Conservation (phyloP, 2,797 vertebrate genomes). For the Anabacerthia variegaticeps region DNA sequence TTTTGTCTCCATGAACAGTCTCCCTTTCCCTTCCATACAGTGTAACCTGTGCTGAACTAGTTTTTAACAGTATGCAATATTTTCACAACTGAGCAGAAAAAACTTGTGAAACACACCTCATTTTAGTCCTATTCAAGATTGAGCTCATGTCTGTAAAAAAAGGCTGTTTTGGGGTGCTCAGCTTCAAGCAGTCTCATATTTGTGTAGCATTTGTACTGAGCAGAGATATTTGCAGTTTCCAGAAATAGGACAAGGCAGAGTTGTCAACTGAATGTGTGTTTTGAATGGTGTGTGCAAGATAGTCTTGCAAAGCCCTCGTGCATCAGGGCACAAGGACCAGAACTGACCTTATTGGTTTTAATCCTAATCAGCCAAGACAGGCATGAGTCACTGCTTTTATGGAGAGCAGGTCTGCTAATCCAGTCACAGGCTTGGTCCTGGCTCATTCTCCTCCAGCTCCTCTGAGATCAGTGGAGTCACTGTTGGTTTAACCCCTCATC, state of each 20-base stretch:
- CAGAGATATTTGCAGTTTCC: not conserved
- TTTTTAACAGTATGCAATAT: not conserved
- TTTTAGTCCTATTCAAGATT: not conserved
- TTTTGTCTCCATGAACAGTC: not conserved
- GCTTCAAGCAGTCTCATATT: not conserved
- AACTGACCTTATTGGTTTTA: not conserved
- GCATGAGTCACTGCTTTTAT: not conserved
- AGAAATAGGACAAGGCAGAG: not conserved
- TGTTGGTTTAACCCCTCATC: rapidly evolving
- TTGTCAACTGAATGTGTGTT: rapidly evolving
- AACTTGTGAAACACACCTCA: not conserved
- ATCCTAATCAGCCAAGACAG: not conserved
- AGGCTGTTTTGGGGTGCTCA: not conserved
- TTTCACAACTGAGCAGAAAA: not conserved
- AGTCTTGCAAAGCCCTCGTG: not conserved
- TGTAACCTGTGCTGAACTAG: not conserved
- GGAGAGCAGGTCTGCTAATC: not conserved
- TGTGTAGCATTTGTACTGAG: not conserved
- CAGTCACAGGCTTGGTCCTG: not conserved
- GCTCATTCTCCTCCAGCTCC: not conserved
- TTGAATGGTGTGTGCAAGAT: not conserved
- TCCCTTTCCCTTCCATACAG: not conserved
- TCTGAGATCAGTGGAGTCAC: not conserved
- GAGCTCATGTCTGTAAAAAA: not conserved
- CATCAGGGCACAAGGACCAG: not conserved